These are phyloP conservation scores for Cebidichthys violaceus DNA, from an alignment of 2,113 vertebrate genomes.

Conservation along the genomic window DNA sequence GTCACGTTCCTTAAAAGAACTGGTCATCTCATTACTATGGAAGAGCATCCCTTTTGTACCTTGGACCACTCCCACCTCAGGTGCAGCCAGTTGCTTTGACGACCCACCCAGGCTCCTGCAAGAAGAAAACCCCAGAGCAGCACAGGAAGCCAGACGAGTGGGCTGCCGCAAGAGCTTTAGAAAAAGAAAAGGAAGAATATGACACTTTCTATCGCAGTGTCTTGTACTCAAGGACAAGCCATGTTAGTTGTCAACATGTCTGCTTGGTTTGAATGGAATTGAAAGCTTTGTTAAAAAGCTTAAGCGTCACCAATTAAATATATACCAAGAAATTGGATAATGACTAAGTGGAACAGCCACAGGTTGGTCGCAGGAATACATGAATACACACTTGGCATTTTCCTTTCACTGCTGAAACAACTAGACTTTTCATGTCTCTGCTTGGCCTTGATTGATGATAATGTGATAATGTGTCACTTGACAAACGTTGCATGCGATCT, in stretches of 20 bases:
- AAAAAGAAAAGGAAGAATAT: background rate
- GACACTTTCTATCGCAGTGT: background rate
- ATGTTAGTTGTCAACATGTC: background rate
- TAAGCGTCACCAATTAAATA: background rate
- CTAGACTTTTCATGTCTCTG: background rate
- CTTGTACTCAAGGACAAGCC: background rate
- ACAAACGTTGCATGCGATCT: constrained; percentile 1
- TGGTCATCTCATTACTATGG: background rate
- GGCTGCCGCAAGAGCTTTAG: background rate
- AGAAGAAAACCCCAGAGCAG: background rate
- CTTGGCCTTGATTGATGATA: background rate
- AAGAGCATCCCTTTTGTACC: background rate
- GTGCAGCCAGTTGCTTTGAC: background rate
- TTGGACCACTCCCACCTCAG: background rate
- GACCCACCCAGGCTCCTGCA: background rate
- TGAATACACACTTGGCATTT: background rate
- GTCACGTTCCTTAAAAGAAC: background rate
- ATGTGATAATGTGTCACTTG: background rate
- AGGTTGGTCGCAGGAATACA: background rate
- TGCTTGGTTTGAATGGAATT: background rate
- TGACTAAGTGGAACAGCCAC: background rate
- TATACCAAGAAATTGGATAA: background rate
- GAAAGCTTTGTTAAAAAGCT: background rate
- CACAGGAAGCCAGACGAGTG: background rate
- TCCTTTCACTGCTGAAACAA: background rate